Evolutionary conservation across 1,140 invertebrate species (phyloP), one percentile per base, ranked within the genome.

Genomic region (Lysiphlebus fabarum): DNA sequence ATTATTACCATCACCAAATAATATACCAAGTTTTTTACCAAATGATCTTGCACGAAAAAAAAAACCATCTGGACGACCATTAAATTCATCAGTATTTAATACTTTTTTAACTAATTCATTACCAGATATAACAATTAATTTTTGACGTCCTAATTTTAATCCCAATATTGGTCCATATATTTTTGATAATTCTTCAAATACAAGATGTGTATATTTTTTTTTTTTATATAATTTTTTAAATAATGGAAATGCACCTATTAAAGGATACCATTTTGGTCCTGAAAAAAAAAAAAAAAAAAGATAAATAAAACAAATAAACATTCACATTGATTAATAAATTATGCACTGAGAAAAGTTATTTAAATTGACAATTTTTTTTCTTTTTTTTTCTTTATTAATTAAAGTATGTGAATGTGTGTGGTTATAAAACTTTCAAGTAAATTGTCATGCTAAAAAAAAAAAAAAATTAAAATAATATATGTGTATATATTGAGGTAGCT

Each of bases 41-140:
- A 85, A 85, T 0, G 84, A 79, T 61, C 88, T 75, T 17, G 87
- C 71, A 38, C 79, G 73, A 60, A 86, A 87, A 67, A 88, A 85
- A 63, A 87, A 87, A 51, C 87, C 86, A 69, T 86, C 82, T 0
- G 89, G 89, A 58, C 89, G 79, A 5, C 85, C 87, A 45, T 86
- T 83, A 58, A 90, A 87, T 45, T 87, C 85, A 7, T 88, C 84
- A 41, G 75, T 80, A 2, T 75, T 73, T 2, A 85, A 74, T 7
- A 84, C 81, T 64, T 87, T 83, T 61, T 81, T 85, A 0, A 87
- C 83, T 2, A 82, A 71, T 43, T 85, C 80, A 59, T 82, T 77
- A 1, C 84, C 83, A n/a, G 82, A 85, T 1, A 89, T 80, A 6
- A 86, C 67, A 2, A 90, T 83, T 0, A 89, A 67, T 34, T 82